These are phyloP conservation scores for Pelmatolapia mariae DNA, from an alignment of 2,113 vertebrate species.

Conservation along the genomic window DNA sequence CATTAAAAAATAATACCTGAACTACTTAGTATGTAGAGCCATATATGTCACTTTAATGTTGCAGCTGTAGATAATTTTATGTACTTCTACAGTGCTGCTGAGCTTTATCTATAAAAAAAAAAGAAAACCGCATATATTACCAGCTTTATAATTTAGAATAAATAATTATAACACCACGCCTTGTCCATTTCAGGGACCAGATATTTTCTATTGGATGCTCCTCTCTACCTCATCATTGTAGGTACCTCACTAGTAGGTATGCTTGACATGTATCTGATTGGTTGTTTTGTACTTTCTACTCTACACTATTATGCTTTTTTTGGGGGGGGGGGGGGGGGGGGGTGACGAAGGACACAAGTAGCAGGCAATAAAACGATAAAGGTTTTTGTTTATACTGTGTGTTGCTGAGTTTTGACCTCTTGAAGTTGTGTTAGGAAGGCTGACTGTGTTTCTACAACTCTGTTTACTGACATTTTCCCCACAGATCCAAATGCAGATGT, in stretches of 20 bases:
- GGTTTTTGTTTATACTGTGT: fast-evolving
- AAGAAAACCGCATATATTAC: not conserved
- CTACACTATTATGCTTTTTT: no score
- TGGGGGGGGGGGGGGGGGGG: no score
- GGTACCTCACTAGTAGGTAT: no score
- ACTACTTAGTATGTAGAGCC: not conserved
- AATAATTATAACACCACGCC: no score
- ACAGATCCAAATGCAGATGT: not conserved
- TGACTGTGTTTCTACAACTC: not conserved
- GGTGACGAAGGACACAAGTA: not conserved
- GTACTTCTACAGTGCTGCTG: not conserved
- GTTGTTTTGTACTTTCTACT: no score
- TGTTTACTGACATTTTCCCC: not conserved
- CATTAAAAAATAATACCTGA: no score
- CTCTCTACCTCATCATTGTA: not conserved
- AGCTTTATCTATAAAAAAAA: not conserved
- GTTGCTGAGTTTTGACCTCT: not conserved
- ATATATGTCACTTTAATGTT: not conserved
- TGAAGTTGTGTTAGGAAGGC: not conserved
- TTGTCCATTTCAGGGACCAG: no score
- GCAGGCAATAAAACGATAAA: not conserved
- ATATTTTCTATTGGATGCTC: no score
- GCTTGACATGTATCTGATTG: no score
- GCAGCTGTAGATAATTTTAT: not conserved
- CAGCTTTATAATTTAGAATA: not conserved